phyloP scores from a whole-genome alignment of 2,888 invertebrate genomes.

The Eristalis intricaria region DNA sequence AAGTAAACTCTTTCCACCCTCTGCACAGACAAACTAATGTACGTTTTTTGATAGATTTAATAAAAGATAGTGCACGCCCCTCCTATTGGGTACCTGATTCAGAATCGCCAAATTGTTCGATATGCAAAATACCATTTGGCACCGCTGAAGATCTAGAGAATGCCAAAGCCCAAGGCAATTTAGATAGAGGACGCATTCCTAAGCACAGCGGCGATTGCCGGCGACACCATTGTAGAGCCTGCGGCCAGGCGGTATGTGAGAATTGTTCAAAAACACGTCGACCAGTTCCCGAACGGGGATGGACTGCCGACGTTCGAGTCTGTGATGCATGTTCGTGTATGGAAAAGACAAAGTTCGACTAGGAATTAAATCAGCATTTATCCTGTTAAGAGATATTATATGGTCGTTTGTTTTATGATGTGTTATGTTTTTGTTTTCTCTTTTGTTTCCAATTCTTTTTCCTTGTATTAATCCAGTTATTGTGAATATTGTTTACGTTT shows the following conservation, averaged over 20 bases:
- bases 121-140: slow-evolving; percentile 85
- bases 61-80: slow-evolving; percentile 89
- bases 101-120: slow-evolving; percentile 85
- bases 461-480: slow-evolving; percentile 43
- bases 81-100: slow-evolving; percentile 91
- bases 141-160: slow-evolving; percentile 80
- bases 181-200: slow-evolving; percentile 16
- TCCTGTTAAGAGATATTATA: neutral
- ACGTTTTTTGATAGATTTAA: slow-evolving; percentile 81
- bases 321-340: slow-evolving; percentile 85
- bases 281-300: slow-evolving; percentile 88
- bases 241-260: slow-evolving; percentile 88
- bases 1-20: neutral
- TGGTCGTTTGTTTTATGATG: slow-evolving; percentile 18
- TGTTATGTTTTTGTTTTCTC: slow-evolving; percentile 9
- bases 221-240: slow-evolving; percentile 87
- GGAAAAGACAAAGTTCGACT: slow-evolving; percentile 73
- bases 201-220: slow-evolving; percentile 76
- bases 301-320: slow-evolving; percentile 88
- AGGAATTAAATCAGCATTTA: slow-evolving; percentile 26
- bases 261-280: slow-evolving; percentile 82
- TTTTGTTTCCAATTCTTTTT: neutral
- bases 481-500: slow-evolving; percentile 59
- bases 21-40: neutral
- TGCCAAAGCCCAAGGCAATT: slow-evolving; percentile 73